Evolutionary conservation across 2,888 invertebrate species (phyloP), one percentile per base, ranked within the genome.

Genomic region (Sinohyriopsis cumingii): DNA sequence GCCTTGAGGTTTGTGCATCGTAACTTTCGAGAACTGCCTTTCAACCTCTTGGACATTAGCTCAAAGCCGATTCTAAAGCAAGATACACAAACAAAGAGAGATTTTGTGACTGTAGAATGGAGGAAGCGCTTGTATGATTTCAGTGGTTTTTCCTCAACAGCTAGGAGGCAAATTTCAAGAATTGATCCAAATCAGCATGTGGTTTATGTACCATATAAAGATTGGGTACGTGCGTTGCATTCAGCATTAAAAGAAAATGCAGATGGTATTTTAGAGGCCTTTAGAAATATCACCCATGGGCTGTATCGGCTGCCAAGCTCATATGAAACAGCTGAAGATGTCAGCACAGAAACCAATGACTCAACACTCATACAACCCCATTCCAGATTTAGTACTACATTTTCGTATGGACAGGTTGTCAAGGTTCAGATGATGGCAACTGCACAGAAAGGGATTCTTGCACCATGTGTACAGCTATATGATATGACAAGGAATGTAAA

Each of bases 401-500:
- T 79, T 59, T 69, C 69, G 20, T 69, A 69, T 55, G 77, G 77
- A 1, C 80, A 82, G 54, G 61, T 69, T 15, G 15, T 82, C 15
- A 68, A 72, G 18, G 68, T 81, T 5, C 82, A 81, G 25, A 71
- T 82, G 72, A 69, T 77, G 22, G 73, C 77, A 22, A 75, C 66
- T 20, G 67, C 76, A 3, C 61, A 71, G 3, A 77, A 68, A 59
- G 82, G 82, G 7, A 62, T 80, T 7, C 65, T 82, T 1, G 54
- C 71, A 18, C 79, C 79, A 12, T 66, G 71, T 25, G 71, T 74
- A n/a, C 74, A 80, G 54, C 68, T 81, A 3, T 78, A 73, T 62
- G 71, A 76, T 55, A 77, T 82, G 73, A 79, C 81, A 20, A 63
- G 64, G 22, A 81, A 77, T 55, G 65, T 78, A 4, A 79, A 76